phyloP scores from a whole-genome alignment of 2,113 vertebrate genomes.

The Bubo blakistoni region DNA sequence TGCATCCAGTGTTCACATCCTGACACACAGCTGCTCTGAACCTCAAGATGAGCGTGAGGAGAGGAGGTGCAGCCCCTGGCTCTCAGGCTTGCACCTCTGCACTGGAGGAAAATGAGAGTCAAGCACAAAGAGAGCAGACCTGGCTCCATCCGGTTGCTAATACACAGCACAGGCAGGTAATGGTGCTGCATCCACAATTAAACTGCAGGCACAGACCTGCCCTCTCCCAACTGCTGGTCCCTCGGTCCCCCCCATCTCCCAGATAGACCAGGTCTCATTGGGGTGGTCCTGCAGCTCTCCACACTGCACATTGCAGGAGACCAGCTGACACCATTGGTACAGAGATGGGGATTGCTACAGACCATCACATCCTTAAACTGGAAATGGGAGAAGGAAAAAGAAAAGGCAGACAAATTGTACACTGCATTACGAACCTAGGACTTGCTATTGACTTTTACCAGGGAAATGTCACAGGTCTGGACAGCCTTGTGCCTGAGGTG shows the following conservation, averaged over 20 bases:
- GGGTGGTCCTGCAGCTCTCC: not conserved
- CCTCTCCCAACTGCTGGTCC: not conserved
- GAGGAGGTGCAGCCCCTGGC: not conserved
- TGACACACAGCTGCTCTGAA: not conserved
- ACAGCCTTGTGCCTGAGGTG: not conserved
- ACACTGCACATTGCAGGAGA: not conserved
- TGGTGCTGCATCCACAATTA: not conserved
- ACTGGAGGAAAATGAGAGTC: not conserved
- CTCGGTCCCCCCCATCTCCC: not conserved
- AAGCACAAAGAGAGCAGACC: not conserved
- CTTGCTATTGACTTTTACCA: not conserved
- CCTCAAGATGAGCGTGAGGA: accelerated
- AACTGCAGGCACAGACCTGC: not conserved
- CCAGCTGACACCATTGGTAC: not conserved
- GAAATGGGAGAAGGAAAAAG: not conserved
- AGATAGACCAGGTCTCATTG: not conserved
- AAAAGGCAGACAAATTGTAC: not conserved
- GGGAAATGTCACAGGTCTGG: not conserved
- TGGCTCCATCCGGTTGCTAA: not conserved
- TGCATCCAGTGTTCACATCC: not conserved
- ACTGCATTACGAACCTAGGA: not conserved
- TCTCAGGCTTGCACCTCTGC: not conserved
- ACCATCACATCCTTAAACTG: not conserved
- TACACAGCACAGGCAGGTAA: not conserved
- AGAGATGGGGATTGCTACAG: not conserved